These are phyloP conservation scores for Burhinus oedicnemus DNA, from an alignment of 2,113 vertebrate species.

Conservation along the genomic window DNA sequence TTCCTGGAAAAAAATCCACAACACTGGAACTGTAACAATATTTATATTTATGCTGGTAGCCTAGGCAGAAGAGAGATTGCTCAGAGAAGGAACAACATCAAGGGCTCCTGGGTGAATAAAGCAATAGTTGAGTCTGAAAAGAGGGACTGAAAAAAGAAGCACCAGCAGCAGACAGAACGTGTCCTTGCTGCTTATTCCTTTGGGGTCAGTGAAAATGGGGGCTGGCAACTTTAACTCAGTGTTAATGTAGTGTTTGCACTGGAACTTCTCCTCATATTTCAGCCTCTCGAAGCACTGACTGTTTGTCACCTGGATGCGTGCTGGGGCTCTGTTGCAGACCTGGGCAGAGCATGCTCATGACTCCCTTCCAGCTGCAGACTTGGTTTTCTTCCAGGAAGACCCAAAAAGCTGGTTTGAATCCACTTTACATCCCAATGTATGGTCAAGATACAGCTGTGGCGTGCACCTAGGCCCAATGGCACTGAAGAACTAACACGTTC, in stretches of 20 bases:
- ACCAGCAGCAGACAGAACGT: neutral
- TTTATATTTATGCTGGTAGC: neutral
- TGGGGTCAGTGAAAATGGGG: neutral
- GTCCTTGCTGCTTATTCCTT: neutral
- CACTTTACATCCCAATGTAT: neutral
- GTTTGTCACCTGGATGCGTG: fast-evolving
- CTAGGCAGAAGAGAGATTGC: neutral
- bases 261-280: neutral
- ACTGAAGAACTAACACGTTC: neutral
- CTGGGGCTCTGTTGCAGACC: neutral
- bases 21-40: neutral
- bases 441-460: neutral
- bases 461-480: neutral
- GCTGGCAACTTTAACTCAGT: neutral
- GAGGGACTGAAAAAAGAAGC: neutral
- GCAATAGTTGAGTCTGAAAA: neutral
- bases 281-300: neutral
- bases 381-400: neutral
- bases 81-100: neutral
- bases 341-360: neutral
- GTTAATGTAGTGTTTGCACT: neutral
- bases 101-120: neutral
- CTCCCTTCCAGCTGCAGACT: neutral
- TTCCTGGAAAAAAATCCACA: neutral
- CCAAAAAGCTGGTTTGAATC: neutral